Base-by-base conservation (phyloP, 2,113 vertebrate species). In the Patagioenas fasciata region DNA sequence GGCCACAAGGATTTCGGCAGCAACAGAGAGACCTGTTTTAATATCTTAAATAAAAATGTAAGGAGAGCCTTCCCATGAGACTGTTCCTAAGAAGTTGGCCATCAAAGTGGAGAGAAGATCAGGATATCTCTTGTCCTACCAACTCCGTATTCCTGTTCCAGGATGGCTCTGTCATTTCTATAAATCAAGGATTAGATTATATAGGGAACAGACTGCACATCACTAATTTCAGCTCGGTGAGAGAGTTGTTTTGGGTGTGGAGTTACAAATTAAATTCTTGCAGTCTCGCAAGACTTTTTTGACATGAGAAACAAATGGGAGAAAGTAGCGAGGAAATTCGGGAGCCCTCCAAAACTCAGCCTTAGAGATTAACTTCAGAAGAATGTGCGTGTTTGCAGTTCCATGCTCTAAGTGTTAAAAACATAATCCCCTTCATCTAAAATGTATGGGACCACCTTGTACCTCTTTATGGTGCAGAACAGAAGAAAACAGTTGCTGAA, bases 341-440 rank as follows among this genome's bases (percentile, higher is more conserved):
- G 18, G 54, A 83, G 54, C 47, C 44, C 58, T 50, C 40, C 72
- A 12, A 73, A 60, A 4, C 29, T 54, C 79, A 57, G 64, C 42
- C 32, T 19, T 14, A 14, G 0, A 61, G 57, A 47, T 2, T 3
- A 7, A 60, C 11, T 19, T 62, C 56, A 58, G 60, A 38, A 34
- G 47, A 34, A 79, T 0, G 3, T 1, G 25, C 9, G 11, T 0
- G 3, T 8, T 48, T 38, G 56, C 38, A 58, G 15, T 8, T 54
- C 31, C 6, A 3, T 6, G 47, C 40, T 81, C 31, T 11, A 16
- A 15, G 20, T 5, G 57, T n/a, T 17, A 11, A n/a, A 51, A 54
- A 34, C 15, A 32, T 2, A 10, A 71, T 29, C 18, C 32, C 25
- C 12, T 26, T 32, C 28, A 53, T 34, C 31, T 42, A 47, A 71